Percentiles rank a stretch among this genome's conserved stretches.
These are phyloP conservation scores for Dissostichus mawsoni DNA, from an alignment of 2,113 vertebrate genomes.

Conservation along the genomic window DNA sequence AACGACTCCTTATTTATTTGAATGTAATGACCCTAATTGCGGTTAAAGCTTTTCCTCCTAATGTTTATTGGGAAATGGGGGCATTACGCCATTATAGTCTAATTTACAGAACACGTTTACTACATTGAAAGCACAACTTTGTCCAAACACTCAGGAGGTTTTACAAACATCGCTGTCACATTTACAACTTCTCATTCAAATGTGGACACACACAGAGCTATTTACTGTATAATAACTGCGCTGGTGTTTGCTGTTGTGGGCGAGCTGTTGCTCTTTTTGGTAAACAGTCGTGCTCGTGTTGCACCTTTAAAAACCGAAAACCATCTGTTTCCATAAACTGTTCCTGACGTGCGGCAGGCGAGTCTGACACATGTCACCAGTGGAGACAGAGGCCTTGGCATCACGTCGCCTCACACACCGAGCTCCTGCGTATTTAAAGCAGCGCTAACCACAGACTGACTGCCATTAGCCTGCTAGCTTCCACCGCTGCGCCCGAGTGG, in stretches of 20 bases:
- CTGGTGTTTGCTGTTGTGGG: conserved; percentile 53
- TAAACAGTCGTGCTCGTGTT: conserved; percentile 48
- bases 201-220: conserved; percentile 25
- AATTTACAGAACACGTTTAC: conserved; percentile 35
- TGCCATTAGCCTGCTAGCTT: conserved; percentile 80
- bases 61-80: conserved; percentile 36
- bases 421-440: conserved; percentile 75
- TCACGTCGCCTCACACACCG: conserved; percentile 71
- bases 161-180: conserved; percentile 41
- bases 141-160: conserved; percentile 15
- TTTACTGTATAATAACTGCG: conserved; percentile 41
- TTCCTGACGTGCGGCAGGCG: conserved; percentile 75
- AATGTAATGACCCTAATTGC: conserved; percentile 9
- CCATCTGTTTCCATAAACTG: conserved; percentile 76
- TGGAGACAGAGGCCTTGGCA: conserved; percentile 78
- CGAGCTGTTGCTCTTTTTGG: conserved; percentile 41
- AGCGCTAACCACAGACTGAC: conserved; percentile 78
- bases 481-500: conserved; percentile 66
- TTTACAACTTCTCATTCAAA: conserved; percentile 18
- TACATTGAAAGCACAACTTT: background rate
- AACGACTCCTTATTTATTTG: background rate
- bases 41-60: conserved; percentile 4
- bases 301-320: conserved; percentile 66
- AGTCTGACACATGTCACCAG: conserved; percentile 79
- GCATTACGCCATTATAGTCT: conserved; percentile 14